A percentile compares a stretch with the other conserved stretches of the same genome.
Conservation (phyloP, 2,113 vertebrate genomes). For the Polypterus bichir region DNA sequence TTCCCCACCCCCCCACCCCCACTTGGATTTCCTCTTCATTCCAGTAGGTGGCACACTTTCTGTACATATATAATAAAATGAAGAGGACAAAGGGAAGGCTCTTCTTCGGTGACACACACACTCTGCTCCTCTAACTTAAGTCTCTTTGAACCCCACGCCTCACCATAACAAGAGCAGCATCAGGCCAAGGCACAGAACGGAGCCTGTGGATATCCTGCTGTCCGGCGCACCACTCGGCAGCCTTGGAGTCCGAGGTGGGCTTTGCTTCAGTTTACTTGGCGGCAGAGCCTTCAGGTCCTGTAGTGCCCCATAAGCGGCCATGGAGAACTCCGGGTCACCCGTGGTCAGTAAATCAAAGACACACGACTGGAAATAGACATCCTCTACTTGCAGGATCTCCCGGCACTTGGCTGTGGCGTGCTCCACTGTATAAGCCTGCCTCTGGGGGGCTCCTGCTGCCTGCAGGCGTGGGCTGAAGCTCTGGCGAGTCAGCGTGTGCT, state of each 20-base stretch:
- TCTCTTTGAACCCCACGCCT: too few relatives aligned
- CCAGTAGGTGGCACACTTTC: too few relatives aligned
- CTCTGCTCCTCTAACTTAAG: too few relatives aligned
- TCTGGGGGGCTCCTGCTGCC: constrained; percentile 23
- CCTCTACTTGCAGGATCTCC: constrained; percentile 62
- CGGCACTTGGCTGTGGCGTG: constrained; percentile 55
- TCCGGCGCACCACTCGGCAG: constrained; percentile 10
- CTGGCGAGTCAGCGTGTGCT: constrained; percentile 50
- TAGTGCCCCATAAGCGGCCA: constrained; percentile 59
- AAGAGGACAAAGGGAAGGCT: too few relatives aligned
- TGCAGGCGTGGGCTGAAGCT: constrained; percentile 29
- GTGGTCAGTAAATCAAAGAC: constrained; percentile 69
- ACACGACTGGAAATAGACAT: constrained; percentile 71
- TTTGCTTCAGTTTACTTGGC: constrained; percentile 57
- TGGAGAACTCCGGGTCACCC: constrained; percentile 60
- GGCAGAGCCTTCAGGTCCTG: constrained; percentile 64
- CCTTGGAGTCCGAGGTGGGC: constrained; percentile 39
- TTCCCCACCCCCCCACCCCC: too few relatives aligned
- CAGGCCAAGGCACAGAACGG: constrained; percentile 15
- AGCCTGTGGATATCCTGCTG: constrained; percentile 3
- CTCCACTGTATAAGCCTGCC: constrained; percentile 51
- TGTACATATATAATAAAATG: too few relatives aligned
- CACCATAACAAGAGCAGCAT: constrained; percentile 32
- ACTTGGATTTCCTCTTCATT: too few relatives aligned
- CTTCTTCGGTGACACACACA: too few relatives aligned